phyloP scores from a whole-genome alignment of 2,888 invertebrate genomes.

The Ctena decussata region DNA sequence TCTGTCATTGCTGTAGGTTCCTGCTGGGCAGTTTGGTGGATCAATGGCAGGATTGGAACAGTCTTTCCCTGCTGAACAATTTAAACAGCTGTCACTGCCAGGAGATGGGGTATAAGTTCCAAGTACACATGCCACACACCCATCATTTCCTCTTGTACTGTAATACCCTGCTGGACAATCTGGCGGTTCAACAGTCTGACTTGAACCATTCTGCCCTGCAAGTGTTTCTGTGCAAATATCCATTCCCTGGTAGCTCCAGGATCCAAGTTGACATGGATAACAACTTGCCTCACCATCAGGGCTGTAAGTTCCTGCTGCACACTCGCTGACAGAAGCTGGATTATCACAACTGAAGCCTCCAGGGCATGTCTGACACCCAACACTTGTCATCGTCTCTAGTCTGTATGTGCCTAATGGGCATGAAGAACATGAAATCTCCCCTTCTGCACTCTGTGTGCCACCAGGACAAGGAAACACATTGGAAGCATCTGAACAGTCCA shows the following conservation, averaged over 20 bases:
- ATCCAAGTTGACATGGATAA: conserved; percentile 55
- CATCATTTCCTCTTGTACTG: conserved; percentile 31
- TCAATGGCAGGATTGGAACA: conserved; percentile 17
- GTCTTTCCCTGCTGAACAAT: conserved; percentile 51
- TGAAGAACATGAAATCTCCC: neutral
- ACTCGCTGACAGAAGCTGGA: conserved; percentile 25
- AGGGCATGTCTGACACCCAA: conserved; percentile 76
- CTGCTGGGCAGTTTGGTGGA: conserved; percentile 60
- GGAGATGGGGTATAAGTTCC: conserved; percentile 54
- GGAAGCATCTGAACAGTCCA: conserved; percentile 35
- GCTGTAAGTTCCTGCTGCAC: conserved; percentile 67
- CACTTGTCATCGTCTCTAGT: conserved; percentile 61
- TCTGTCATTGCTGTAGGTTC: conserved; percentile 78
- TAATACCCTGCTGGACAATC: conserved; percentile 57
- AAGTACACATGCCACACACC: neutral
- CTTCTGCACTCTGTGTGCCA: conserved; percentile 53
- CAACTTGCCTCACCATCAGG: conserved; percentile 56
- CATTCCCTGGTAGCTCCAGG: conserved; percentile 8
- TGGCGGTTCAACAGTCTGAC: neutral
- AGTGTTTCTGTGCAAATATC: conserved; percentile 43
- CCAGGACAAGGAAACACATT: conserved; percentile 24
- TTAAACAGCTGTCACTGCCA: conserved; percentile 43
- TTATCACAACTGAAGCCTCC: conserved; percentile 64
- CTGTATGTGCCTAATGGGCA: conserved; percentile 64
- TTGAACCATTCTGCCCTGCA: conserved; percentile 32